A percentile compares a stretch with the other conserved stretches of the same genome.
Conservation (phyloP, 92 coral and sea anemone species). For the Epizoanthus stellaris region DNA sequence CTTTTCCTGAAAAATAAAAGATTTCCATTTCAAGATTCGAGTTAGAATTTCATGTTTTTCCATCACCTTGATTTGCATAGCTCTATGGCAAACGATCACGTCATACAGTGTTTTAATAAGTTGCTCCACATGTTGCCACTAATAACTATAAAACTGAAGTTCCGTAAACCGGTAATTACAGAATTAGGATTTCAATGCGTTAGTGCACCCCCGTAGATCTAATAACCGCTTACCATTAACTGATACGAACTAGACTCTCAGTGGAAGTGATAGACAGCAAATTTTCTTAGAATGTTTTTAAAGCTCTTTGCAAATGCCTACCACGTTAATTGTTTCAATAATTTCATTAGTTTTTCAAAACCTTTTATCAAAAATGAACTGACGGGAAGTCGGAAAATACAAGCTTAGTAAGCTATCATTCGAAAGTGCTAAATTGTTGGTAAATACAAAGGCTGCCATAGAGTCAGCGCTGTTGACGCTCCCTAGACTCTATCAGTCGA, state of each 20-base stretch:
- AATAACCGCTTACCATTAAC: neutral
- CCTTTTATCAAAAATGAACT: too few species aligned
- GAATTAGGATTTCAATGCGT: neutral
- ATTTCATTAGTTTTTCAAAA: neutral
- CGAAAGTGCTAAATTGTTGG: too few species aligned
- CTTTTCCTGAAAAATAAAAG: neutral
- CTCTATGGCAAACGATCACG: neutral
- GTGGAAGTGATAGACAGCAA: neutral
- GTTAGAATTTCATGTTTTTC: neutral
- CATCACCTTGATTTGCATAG: constrained; percentile 4
- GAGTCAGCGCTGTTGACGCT: too few species aligned
- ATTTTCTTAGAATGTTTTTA: neutral
- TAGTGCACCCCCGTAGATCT: neutral
- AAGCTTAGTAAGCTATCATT: too few species aligned
- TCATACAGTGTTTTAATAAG: constrained; percentile 33
- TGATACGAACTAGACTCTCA: neutral
- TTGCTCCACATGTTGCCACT: neutral
- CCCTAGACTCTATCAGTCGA: too few species aligned
- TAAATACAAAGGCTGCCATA: too few species aligned
- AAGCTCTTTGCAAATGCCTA: neutral
- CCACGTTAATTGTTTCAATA: neutral
- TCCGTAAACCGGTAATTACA: constrained; percentile 1
- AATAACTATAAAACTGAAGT: neutral
- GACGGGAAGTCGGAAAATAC: too few species aligned
- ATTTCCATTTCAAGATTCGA: neutral